phyloP scores from a whole-genome alignment of 92 coral and sea anemone genomes.

The Epizoanthus fatuus region DNA sequence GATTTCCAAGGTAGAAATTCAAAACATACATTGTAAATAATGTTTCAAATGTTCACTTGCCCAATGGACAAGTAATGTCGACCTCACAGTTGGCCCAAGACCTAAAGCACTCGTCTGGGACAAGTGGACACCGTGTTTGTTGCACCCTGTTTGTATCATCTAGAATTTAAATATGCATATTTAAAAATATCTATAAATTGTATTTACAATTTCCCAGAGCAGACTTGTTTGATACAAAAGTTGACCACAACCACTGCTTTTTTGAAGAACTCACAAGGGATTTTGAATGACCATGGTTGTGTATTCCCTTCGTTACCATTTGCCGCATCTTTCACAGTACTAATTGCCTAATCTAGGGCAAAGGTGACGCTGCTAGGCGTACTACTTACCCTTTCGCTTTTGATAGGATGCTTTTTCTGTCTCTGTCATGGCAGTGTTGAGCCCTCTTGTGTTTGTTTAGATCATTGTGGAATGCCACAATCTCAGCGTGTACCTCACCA shows the following conservation, averaged over 20 bases:
- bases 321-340: not conserved
- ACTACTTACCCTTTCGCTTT: conserved; percentile 54
- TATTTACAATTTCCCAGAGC: conserved; percentile 19
- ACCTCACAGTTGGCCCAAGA: too few species aligned
- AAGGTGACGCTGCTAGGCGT: conserved; percentile 39
- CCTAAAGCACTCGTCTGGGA: too few species aligned
- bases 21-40: too few species aligned
- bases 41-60: too few species aligned
- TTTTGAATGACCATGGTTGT: conserved; percentile 35
- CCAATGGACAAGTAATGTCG: too few species aligned
- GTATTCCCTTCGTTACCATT: not conserved
- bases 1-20: too few species aligned
- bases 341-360: conserved; percentile 36
- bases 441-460: too few species aligned
- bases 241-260: conserved; percentile 39
- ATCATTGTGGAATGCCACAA: too few species aligned
- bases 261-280: conserved; percentile 20
- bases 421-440: conserved; percentile 26
- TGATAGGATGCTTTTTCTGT: conserved; percentile 53
- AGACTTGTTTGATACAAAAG: conserved; percentile 54
- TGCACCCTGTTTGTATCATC: too few species aligned
- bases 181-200: not conserved
- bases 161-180: too few species aligned
- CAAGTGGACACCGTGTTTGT: too few species aligned
- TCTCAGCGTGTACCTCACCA: too few species aligned